These are phyloP conservation scores for Potorous gilbertii DNA, from an alignment of 2,797 vertebrate species.

Conservation along the genomic window DNA sequence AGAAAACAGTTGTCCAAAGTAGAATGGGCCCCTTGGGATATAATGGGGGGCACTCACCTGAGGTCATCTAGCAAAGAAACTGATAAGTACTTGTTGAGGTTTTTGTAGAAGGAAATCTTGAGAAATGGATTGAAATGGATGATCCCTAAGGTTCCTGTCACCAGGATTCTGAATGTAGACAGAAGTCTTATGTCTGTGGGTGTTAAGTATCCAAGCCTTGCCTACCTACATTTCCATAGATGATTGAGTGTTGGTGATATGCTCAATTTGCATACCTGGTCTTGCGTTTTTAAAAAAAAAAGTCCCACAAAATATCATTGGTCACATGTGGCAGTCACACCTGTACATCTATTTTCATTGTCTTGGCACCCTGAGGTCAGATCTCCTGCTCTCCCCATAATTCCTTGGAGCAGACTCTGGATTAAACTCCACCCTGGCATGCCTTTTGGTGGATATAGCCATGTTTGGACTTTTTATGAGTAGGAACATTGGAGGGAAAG, in stretches of 20 bases:
- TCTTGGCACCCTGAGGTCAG: background rate
- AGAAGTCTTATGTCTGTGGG: background rate
- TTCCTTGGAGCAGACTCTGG: conserved; percentile 47
- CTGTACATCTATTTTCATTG: conserved; percentile 27
- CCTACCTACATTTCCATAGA: too few species aligned
- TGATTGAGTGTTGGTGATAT: background rate
- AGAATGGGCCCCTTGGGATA: background rate
- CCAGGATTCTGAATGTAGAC: background rate
- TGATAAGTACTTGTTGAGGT: background rate
- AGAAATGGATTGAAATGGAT: background rate
- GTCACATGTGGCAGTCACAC: background rate
- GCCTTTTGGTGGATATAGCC: background rate
- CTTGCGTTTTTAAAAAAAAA: background rate
- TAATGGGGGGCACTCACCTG: background rate
- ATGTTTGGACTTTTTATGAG: background rate
- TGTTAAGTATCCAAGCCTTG: too few species aligned
- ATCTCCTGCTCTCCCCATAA: background rate
- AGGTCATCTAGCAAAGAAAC: background rate
- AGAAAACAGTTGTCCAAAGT: background rate
- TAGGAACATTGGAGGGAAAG: background rate
- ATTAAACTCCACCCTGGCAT: background rate
- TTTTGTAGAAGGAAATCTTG: background rate
- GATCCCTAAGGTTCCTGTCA: background rate
- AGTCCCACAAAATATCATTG: too few species aligned
- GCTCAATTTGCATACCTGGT: background rate